phyloP scores from a whole-genome alignment of 2,797 vertebrate species.

The Sparidentex hasta region DNA sequence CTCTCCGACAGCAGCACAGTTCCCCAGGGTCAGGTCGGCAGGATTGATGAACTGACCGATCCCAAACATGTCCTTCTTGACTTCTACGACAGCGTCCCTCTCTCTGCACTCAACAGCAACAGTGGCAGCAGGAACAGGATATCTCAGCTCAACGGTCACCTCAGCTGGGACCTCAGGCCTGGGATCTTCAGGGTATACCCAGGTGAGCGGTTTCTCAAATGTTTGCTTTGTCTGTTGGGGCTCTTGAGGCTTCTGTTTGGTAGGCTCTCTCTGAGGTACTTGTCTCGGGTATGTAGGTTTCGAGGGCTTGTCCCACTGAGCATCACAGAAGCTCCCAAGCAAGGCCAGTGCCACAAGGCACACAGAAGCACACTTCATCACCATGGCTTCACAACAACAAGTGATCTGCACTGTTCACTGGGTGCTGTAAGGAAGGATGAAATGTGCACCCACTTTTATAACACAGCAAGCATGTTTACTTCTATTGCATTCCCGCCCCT shows the following conservation, averaged over 20 bases:
- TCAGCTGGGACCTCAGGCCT: not conserved
- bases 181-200: constrained; percentile 70
- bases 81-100: constrained; percentile 59
- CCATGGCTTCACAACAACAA: constrained; percentile 71
- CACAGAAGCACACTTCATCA: constrained; percentile 61
- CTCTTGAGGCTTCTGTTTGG: fast-evolving
- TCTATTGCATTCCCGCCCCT: constrained; percentile 52
- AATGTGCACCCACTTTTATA: constrained; percentile 74
- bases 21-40: constrained; percentile 70
- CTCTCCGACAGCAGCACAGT: constrained; percentile 49
- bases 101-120: constrained; percentile 78
- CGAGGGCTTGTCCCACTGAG: constrained; percentile 32
- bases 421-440: constrained; percentile 59
- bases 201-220: constrained; percentile 62
- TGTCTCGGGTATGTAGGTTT: not conserved
- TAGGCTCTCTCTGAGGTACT: not conserved
- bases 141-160: constrained; percentile 21
- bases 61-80: constrained; percentile 79
- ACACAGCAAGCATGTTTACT: constrained; percentile 53
- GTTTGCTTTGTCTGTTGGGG: constrained; percentile 59
- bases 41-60: constrained; percentile 68
- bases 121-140: constrained; percentile 59
- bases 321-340: constrained; percentile 64
- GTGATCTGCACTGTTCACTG: constrained; percentile 61
- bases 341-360: constrained; percentile 72